Percentiles rank a stretch among this genome's conserved stretches.
Evolutionary conservation across 2,113 vertebrate genomes (phyloP).

Genomic region (Vicugna pacos): DNA sequence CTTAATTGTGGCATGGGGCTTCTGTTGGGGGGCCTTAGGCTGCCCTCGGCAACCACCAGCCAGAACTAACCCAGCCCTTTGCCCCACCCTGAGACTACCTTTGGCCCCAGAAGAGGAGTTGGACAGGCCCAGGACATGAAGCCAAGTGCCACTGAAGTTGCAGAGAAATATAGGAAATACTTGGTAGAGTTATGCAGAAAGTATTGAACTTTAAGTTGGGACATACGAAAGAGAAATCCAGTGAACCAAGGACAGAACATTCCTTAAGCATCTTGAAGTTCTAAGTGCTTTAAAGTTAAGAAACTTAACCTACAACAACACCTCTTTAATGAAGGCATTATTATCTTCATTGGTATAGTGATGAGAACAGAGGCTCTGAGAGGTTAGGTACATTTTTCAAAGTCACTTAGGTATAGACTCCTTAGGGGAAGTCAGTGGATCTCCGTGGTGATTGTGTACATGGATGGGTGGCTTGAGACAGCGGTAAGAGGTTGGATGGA

Average conservation of each 20-base stretch:
- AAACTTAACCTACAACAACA: neutral
- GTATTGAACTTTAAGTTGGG: neutral
- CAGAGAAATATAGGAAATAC: neutral
- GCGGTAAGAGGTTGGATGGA: neutral
- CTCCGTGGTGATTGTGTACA: neutral
- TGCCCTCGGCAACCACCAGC: neutral
- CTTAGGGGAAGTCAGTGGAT: neutral
- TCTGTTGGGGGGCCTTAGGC: neutral
- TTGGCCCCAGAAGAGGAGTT: neutral
- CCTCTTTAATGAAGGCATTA: neutral
- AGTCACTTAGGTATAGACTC: constrained; percentile 1
- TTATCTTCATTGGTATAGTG: neutral
- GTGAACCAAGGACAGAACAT: neutral
- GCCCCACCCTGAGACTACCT: neutral
- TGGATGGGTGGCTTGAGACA: neutral
- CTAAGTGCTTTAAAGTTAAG: neutral
- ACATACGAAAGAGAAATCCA: neutral
- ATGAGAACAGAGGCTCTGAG: neutral
- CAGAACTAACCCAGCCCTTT: neutral
- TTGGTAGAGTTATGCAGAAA: neutral
- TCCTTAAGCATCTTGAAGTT: neutral
- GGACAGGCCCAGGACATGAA: neutral
- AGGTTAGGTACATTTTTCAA: neutral
- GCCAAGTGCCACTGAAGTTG: neutral
- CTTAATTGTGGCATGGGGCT: neutral